phyloP scores from a whole-genome alignment of 2,797 vertebrate species.

The Sebastes cheni region DNA sequence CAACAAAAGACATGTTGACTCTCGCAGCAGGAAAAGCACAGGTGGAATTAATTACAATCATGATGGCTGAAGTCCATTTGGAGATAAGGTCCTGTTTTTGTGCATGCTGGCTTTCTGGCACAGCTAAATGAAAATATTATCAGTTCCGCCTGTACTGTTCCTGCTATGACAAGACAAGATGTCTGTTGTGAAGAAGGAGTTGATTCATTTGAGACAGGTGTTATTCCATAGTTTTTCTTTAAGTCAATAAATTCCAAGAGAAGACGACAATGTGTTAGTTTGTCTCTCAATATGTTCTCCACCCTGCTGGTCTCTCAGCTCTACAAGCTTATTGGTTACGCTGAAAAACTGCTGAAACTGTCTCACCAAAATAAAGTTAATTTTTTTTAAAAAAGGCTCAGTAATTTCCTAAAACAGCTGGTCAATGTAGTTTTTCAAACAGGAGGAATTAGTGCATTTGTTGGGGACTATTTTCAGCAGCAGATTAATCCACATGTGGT shows the following conservation, averaged over 20 bases:
- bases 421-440: background rate
- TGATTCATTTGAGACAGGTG: background rate
- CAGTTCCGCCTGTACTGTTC: background rate
- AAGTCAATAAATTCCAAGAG: background rate
- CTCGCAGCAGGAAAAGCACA: background rate
- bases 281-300: background rate
- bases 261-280: background rate
- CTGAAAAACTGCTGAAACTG: background rate
- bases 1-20: background rate
- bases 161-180: background rate
- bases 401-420: background rate
- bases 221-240: background rate
- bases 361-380: background rate
- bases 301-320: background rate
- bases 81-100: background rate
- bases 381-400: background rate
- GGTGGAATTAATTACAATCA: background rate
- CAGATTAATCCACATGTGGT: background rate
- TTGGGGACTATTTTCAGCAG: background rate
- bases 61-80: background rate
- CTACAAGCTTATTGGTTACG: rapidly evolving
- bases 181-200: background rate
- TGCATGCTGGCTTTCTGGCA: background rate
- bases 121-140: background rate
- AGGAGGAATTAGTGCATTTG: background rate